These are phyloP conservation scores for Scytalopus superciliaris DNA, from an alignment of 2,113 vertebrate genomes.

Conservation along the genomic window DNA sequence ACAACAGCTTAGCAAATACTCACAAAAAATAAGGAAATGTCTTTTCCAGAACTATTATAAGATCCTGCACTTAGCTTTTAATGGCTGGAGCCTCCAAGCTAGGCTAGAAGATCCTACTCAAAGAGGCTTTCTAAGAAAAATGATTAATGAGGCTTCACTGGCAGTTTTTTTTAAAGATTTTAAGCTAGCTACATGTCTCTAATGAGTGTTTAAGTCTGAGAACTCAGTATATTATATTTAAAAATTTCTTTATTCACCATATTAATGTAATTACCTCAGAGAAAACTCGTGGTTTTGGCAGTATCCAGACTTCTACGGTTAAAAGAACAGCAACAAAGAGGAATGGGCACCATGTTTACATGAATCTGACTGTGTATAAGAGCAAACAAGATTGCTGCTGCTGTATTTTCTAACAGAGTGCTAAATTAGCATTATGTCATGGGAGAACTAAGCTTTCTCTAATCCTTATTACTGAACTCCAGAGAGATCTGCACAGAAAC, in stretches of 20 bases:
- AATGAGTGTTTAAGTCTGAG: background rate
- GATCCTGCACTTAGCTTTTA: background rate
- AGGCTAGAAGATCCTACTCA: background rate
- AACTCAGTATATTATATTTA: background rate
- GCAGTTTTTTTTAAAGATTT: background rate
- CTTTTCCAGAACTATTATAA: background rate
- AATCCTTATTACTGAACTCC: constrained; percentile 9
- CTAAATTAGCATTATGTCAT: constrained; percentile 14
- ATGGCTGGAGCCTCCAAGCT: background rate
- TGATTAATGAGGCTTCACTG: background rate
- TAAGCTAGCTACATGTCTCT: background rate
- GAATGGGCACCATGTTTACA: background rate
- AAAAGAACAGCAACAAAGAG: background rate
- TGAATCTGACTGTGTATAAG: background rate
- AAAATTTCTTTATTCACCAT: background rate
- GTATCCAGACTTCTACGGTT: background rate
- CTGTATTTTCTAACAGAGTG: constrained; percentile 7
- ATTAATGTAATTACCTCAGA: background rate
- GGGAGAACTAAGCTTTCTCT: constrained; percentile 27
- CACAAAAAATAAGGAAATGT: background rate
- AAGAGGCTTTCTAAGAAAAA: background rate
- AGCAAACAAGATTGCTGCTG: background rate
- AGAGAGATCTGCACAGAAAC: background rate
- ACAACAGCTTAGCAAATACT: background rate
- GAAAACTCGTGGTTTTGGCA: background rate